Evolutionary conservation across 1,140 invertebrate species (phyloP), one percentile per base, ranked within the genome.

Genomic region (Drosophila santomea): DNA sequence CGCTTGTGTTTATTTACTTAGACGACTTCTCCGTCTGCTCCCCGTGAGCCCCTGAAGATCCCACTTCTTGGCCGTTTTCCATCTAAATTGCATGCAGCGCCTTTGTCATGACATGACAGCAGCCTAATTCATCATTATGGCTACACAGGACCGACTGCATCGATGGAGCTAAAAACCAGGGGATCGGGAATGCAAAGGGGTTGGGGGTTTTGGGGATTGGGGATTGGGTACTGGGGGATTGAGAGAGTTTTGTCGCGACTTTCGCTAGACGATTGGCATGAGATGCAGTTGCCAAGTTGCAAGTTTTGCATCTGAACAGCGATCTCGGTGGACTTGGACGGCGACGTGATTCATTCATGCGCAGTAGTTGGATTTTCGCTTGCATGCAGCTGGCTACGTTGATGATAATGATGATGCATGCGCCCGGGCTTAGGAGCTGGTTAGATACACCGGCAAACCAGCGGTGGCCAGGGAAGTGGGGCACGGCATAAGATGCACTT

Each of bases 121-220:
- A 90, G 82, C 82, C 88, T 90, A 90, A 90, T 90, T 90, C 88
- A 90, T 90, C 88, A 90, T 90, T 90, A 90, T 89, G 84, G 84
- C 66, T 80, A 77, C 77, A 80, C 52, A 72, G 62, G 48, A 64
- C 62, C 41, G 64, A 68, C 57, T 63, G 57, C 51, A 38, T 48
- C 39, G 61, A 43, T 63, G 58, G 39, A 25, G 20, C 44, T 47
- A 6, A 14, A 20, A 23, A 7, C 44, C 7, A 39, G 39, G 20
- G 28, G 38, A 45, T 23, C 43, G 17, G 39, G 57, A 25, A 45
- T 41, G 39, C n/a, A n/a, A 15, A 17, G 14, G 23, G 17, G 12
- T 15, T 48, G 20, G 10, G 15, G 8, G 25, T 6, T 32, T 3
- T n/a, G 35, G 23, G 20, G 41, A 55, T 41, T 23, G 45, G 7